Conservation (phyloP, 2,113 vertebrate species). For the Platysteira castanea region DNA sequence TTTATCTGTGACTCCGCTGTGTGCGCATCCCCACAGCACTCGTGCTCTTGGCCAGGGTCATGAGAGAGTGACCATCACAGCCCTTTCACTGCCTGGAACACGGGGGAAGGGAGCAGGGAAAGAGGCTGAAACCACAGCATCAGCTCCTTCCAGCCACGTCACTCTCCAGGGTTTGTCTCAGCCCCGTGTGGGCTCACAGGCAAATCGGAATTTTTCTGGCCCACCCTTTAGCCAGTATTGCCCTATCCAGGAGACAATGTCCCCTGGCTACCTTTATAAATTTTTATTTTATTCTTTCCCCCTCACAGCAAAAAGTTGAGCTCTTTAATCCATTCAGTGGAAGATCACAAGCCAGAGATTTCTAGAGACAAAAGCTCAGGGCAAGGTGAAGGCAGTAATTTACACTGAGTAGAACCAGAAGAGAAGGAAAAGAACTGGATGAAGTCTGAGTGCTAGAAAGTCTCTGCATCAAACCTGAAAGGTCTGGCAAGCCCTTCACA, state of each 20-base stretch:
- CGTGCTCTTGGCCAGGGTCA: not conserved
- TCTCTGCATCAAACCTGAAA: not conserved
- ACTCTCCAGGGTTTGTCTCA: not conserved
- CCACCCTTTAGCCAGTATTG: not conserved
- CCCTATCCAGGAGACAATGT: not conserved
- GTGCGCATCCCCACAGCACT: rapidly evolving
- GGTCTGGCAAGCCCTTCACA: not conserved
- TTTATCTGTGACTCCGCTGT: rapidly evolving
- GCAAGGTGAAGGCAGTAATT: not conserved
- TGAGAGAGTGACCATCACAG: rapidly evolving
- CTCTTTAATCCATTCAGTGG: not conserved
- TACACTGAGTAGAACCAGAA: not conserved
- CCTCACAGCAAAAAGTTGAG: not conserved
- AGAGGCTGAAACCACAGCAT: not conserved
- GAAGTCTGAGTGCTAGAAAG: not conserved
- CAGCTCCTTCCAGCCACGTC: not conserved
- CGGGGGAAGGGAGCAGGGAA: not conserved
- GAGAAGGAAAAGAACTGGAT: not conserved
- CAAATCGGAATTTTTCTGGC: not conserved
- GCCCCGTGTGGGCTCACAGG: not conserved
- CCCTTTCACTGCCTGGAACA: not conserved
- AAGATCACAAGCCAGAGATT: not conserved
- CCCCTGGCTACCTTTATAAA: not conserved
- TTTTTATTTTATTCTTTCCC: not conserved
- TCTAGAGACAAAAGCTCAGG: not conserved